Evolutionary conservation across 2,797 vertebrate genomes (phyloP).

Genomic region (Acanthopagrus latus): DNA sequence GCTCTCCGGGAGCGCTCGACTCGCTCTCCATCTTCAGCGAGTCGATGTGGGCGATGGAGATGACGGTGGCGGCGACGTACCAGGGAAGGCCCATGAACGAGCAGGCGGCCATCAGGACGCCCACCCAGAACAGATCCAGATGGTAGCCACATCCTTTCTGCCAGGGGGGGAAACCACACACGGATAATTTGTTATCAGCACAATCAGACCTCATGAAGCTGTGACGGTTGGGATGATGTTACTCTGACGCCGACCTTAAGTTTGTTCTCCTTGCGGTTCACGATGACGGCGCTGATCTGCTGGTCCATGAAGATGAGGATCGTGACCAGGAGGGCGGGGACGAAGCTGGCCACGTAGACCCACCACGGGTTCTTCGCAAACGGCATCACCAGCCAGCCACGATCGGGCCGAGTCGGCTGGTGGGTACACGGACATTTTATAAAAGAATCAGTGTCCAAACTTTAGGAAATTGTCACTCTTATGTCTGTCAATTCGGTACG

Average conservation of each 20-base stretch:
- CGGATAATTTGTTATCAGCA: not conserved
- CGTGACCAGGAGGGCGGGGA: conserved; percentile 96
- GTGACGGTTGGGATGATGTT: not conserved
- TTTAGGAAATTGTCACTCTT: too few species aligned
- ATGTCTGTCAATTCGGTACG: not conserved
- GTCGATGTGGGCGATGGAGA: conserved; percentile 98
- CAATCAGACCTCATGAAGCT: not conserved
- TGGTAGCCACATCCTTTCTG: conserved; percentile 98
- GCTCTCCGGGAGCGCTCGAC: conserved; percentile 95
- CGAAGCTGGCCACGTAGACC: conserved; percentile 92
- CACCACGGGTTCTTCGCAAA: conserved; percentile 98
- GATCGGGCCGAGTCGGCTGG: conserved; percentile 92
- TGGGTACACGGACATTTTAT: not conserved
- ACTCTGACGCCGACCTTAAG: conserved; percentile 82
- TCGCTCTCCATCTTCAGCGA: conserved; percentile 98
- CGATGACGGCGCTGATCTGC: conserved; percentile 97
- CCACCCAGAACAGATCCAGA: conserved; percentile 96
- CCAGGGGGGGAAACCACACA: conserved; percentile 8
- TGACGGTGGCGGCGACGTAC: conserved; percentile 99
- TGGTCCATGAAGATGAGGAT: conserved; percentile 99
- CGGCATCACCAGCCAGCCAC: conserved; percentile 95
- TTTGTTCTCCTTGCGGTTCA: conserved; percentile 97
- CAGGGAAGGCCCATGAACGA: conserved; percentile 97
- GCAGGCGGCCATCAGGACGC: conserved; percentile 92
- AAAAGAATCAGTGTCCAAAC: too few species aligned